These are phyloP conservation scores for Tenthredo mesomela DNA, from an alignment of 2,888 invertebrate species.

Conservation along the genomic window DNA sequence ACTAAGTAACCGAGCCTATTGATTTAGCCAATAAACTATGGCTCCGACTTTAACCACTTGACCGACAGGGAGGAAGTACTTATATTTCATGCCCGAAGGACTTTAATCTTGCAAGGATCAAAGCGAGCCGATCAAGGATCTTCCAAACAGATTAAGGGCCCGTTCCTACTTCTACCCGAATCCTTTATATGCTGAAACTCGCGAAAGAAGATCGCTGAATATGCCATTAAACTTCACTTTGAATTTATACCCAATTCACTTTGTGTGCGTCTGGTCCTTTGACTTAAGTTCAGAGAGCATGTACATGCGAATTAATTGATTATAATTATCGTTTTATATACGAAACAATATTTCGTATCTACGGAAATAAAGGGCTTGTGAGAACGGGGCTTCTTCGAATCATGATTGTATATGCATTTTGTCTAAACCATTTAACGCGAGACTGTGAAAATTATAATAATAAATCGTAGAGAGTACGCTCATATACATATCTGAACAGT, in stretches of 20 bases:
- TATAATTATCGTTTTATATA: background rate
- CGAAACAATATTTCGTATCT: background rate
- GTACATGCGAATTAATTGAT: background rate
- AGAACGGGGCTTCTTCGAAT: background rate
- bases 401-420: background rate
- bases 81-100: constrained; percentile 30
- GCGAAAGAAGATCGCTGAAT: constrained; percentile 1
- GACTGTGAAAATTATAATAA: background rate
- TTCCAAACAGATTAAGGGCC: background rate
- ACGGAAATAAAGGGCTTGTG: background rate
- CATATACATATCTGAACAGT: background rate
- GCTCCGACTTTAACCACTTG: background rate
- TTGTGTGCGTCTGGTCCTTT: background rate
- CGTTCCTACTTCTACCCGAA: background rate
- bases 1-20: background rate
- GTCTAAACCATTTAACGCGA: background rate
- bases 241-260: constrained; percentile 9
- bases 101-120: constrained; percentile 28
- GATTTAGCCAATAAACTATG: background rate
- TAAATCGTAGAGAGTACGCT: background rate
- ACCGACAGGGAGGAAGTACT: constrained; percentile 5
- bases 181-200: background rate
- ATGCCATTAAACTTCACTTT: background rate
- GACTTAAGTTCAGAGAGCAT: background rate
- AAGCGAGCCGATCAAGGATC: constrained; percentile 26